Conservation (phyloP, 92 coral and sea anemone species). For the Zoanthus solanderi region DNA sequence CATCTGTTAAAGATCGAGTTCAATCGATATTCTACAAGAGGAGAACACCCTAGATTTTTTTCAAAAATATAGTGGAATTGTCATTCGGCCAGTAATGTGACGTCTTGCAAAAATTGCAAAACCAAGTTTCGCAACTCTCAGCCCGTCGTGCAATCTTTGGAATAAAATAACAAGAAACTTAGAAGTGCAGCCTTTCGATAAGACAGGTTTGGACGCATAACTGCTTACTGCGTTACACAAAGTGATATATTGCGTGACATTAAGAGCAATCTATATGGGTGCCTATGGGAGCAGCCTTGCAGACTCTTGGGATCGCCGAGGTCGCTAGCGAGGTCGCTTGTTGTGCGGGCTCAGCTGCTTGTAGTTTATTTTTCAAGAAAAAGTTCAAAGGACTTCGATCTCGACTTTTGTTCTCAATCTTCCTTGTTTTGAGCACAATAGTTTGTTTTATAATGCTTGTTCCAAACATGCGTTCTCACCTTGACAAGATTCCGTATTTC, state of each 20-base stretch:
- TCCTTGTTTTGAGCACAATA: slow-evolving; percentile 75
- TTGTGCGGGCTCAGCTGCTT: slow-evolving; percentile 97
- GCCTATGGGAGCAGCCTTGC: slow-evolving; percentile 99
- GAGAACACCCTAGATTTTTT: background rate
- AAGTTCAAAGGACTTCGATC: slow-evolving; percentile 83
- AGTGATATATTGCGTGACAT: slow-evolving; percentile 33
- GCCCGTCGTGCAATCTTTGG: too few species aligned
- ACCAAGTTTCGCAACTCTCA: too few species aligned
- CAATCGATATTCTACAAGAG: too few species aligned
- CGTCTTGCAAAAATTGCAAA: background rate
- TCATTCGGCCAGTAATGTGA: background rate
- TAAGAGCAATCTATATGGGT: slow-evolving; percentile 91
- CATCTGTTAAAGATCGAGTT: too few species aligned
- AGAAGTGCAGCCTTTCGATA: background rate
- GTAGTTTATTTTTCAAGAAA: slow-evolving; percentile 84
- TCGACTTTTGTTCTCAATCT: slow-evolving; percentile 77
- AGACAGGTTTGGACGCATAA: background rate
- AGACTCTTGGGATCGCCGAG: slow-evolving; percentile 99
- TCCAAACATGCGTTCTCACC: slow-evolving; percentile 83
- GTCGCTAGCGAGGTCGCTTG: slow-evolving; percentile 98
- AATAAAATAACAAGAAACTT: too few species aligned
- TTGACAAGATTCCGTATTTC: slow-evolving; percentile 89
- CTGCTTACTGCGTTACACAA: background rate
- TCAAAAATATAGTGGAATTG: background rate
- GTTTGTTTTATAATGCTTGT: slow-evolving; percentile 84